Evolutionary conservation across 2,113 vertebrate genomes (phyloP).

Genomic region (Tinamus guttatus): DNA sequence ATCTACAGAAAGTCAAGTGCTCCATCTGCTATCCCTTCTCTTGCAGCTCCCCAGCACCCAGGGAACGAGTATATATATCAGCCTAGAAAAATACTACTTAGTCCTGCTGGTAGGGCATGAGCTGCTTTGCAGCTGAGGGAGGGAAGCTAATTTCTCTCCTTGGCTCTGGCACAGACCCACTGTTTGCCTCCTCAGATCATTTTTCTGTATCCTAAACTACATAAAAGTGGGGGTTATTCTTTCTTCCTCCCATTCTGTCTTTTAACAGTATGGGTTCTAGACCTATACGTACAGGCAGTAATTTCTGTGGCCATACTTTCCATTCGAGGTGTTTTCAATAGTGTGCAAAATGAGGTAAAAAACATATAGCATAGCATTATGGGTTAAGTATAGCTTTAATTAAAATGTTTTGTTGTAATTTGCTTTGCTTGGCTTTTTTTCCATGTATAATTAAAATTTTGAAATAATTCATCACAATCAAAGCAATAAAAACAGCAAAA

Average conservation of each 20-base stretch:
- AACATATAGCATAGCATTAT: neutral
- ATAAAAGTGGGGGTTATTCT: neutral
- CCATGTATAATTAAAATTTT: neutral
- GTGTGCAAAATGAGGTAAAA: neutral
- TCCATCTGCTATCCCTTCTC: neutral
- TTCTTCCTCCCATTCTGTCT: neutral
- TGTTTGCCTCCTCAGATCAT: neutral
- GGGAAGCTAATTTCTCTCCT: neutral
- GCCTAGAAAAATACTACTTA: neutral
- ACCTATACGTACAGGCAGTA: neutral
- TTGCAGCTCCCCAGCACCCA: neutral
- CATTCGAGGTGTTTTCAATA: neutral
- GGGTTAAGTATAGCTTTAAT: neutral
- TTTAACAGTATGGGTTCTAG: neutral
- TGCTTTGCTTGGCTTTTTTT: neutral
- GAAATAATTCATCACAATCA: neutral
- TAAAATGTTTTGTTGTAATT: neutral
- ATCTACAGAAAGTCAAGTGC: neutral
- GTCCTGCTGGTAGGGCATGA: neutral
- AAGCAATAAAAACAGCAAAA: neutral
- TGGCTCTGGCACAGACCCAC: neutral
- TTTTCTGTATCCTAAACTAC: neutral
- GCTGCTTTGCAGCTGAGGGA: neutral
- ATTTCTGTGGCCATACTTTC: neutral
- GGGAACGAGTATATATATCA: fast-evolving